phyloP scores from a whole-genome alignment of 2,113 vertebrate species.

The Rattus norvegicus region DNA sequence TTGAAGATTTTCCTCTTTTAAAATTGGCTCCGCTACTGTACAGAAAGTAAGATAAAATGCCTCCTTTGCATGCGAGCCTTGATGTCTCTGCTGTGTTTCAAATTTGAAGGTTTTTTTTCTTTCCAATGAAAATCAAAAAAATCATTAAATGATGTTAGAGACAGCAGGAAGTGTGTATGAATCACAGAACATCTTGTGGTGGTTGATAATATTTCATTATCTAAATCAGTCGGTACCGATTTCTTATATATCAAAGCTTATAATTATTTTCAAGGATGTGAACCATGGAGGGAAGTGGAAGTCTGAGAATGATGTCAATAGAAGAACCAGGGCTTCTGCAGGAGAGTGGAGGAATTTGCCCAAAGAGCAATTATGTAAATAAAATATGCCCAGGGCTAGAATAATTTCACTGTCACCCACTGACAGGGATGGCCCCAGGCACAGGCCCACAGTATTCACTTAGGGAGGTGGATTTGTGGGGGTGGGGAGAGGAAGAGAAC shows the following conservation, averaged over 20 bases:
- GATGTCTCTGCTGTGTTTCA: constrained; percentile 60
- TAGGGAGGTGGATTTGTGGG: background rate
- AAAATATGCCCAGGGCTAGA: constrained; percentile 68
- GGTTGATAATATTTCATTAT: constrained; percentile 74
- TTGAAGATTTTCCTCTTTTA: constrained; percentile 63
- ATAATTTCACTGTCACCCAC: constrained; percentile 72
- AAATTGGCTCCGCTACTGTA: constrained; percentile 45
- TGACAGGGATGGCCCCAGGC: constrained; percentile 72
- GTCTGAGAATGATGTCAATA: constrained; percentile 45
- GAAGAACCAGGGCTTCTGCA: constrained; percentile 64
- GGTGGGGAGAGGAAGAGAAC: background rate
- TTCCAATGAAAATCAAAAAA: constrained; percentile 65
- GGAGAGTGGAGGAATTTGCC: constrained; percentile 68
- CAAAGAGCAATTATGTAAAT: constrained; percentile 81
- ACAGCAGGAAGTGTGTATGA: constrained; percentile 58
- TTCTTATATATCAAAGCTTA: constrained; percentile 78
- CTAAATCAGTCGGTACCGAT: constrained; percentile 75
- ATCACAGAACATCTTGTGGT: constrained; percentile 62
- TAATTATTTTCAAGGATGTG: constrained; percentile 79
- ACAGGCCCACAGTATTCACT: background rate
- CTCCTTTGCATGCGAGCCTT: constrained; percentile 39
- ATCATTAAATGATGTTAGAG: constrained; percentile 63
- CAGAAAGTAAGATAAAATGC: constrained; percentile 70
- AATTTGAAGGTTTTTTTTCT: constrained; percentile 52
- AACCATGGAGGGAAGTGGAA: constrained; percentile 31